A percentile compares a stretch with the other conserved stretches of the same genome.
phyloP scores from a whole-genome alignment of 2,113 vertebrate genomes.

The Patagioenas fasciata region DNA sequence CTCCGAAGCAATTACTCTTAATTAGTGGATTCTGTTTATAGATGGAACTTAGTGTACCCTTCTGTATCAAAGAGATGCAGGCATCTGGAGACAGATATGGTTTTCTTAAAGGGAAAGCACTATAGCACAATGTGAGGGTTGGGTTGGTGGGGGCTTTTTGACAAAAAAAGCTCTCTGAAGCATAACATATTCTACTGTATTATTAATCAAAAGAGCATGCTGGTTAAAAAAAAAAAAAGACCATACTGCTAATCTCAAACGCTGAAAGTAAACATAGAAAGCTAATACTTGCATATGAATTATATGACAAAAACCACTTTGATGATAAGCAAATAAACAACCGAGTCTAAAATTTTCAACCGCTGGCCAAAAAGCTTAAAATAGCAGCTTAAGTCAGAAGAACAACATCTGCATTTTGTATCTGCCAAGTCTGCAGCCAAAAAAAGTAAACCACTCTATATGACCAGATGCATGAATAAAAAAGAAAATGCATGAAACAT shows the following conservation, averaged over 20 bases:
- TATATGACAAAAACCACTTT: conserved; percentile 53
- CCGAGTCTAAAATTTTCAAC: conserved; percentile 40
- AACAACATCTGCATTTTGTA: conserved; percentile 68
- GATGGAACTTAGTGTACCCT: conserved; percentile 81
- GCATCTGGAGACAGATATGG: conserved; percentile 77
- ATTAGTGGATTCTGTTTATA: conserved; percentile 84
- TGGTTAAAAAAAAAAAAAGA: neutral
- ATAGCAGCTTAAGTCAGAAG: conserved; percentile 58
- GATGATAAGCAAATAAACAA: conserved; percentile 62
- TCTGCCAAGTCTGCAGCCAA: conserved; percentile 71
- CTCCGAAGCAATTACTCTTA: conserved; percentile 84
- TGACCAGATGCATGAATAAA: conserved; percentile 73
- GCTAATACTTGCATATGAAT: conserved; percentile 46
- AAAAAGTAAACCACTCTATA: conserved; percentile 63
- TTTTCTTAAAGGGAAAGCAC: conserved; percentile 75
- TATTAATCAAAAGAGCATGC: conserved; percentile 51
- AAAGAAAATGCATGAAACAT: conserved; percentile 65
- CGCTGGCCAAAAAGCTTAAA: conserved; percentile 50
- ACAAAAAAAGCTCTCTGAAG: conserved; percentile 31
- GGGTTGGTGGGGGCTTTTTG: neutral
- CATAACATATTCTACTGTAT: conserved; percentile 48
- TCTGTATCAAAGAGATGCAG: conserved; percentile 77
- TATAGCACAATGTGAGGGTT: neutral
- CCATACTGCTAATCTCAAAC: conserved; percentile 51
- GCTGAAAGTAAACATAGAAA: conserved; percentile 49